Conservation (phyloP, 2,113 vertebrate genomes). For the Scopus umbretta region DNA sequence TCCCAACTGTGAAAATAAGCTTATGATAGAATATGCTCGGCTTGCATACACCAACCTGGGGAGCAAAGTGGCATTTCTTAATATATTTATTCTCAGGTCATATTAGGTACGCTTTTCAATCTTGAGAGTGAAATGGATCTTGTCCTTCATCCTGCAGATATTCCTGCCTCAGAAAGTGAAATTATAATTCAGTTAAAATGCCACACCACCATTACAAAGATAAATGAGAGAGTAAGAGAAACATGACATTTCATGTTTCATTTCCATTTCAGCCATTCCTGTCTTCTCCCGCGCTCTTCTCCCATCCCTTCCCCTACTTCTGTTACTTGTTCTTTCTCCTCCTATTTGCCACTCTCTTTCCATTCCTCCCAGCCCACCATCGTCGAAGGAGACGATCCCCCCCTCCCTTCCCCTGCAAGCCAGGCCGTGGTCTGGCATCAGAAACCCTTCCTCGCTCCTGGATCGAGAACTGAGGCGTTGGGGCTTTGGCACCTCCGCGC, state of each 20-base stretch:
- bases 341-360: constrained; percentile 11
- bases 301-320: neutral
- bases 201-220: neutral
- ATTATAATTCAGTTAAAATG: neutral
- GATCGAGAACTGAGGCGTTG: constrained; percentile 54
- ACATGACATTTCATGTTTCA: neutral
- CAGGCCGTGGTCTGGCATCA: constrained; percentile 61
- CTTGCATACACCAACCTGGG: neutral
- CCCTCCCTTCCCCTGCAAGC: neutral
- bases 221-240: neutral
- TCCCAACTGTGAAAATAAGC: neutral
- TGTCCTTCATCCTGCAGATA: neutral
- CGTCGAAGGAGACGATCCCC: neutral
- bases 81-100: neutral
- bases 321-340: constrained; percentile 24
- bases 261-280: neutral
- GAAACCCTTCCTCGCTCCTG: constrained; percentile 53
- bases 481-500: constrained; percentile 25
- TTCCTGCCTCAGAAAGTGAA: neutral
- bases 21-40: neutral
- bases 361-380: constrained; percentile 50
- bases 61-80: neutral
- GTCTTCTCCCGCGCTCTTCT: neutral
- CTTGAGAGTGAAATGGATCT: neutral
- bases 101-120: neutral